Evolutionary conservation across 92 coral and sea anemone species (phyloP), one percentile per base, ranked within the genome.

Genomic region (Desmophyllum pertusum): DNA sequence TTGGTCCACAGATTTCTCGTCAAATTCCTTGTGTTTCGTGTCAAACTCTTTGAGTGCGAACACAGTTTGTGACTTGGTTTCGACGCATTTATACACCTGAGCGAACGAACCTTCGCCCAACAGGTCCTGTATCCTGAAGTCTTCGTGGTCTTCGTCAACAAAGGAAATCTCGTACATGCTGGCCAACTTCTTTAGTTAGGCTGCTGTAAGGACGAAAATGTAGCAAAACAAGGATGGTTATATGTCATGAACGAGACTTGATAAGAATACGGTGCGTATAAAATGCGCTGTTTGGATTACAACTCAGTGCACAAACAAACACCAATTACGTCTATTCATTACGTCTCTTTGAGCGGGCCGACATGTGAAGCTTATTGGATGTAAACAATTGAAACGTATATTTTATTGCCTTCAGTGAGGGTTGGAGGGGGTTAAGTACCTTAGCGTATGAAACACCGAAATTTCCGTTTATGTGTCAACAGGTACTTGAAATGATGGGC

Each of bases 21-120:
- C 95, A 55, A 86, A 87, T 14, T 73, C 83, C 35, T 85, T 88
- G 63, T 83, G 86, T 35, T 85, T 87, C 51, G 82, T 77, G 82
- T 91, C 83, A 39, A 94, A 87, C 73, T 94, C 95, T 75, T 94
- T 94, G 35, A 89, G 90, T 2, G 98, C 98, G 73, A 84, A 94
- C 13, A 75, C 93, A 1, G 86, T 83, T 36, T 88, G 83, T 14
- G 90, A 83, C 57, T 92, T 90, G 79, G 82, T 84, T 52, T 92
- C 98, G 29, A 93, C 81, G 77, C 98, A 94, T 84, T 79, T 89
- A 77, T 86, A 94, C 2, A 94, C 98, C 82, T 92, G 92, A 10
- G 95, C 98, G 70, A 94, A 94, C 1, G 98, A 92, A 0, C 98
- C 98, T 35, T 92, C 98, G 14, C 98, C 98, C 43, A 94, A 71